Conservation (phyloP, 2,888 invertebrate species). For the Catocala fraxini region DNA sequence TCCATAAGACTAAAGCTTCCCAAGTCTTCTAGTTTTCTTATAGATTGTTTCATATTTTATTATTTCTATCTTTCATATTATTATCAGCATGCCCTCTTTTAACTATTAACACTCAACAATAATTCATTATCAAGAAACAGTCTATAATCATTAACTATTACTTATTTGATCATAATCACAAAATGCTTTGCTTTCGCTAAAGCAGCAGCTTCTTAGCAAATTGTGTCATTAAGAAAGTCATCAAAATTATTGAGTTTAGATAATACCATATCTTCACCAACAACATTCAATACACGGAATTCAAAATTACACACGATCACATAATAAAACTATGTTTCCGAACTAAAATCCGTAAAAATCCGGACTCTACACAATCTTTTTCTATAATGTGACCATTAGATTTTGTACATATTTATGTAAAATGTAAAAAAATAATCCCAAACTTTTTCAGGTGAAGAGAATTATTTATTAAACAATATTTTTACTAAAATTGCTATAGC, state of each 20-base stretch:
- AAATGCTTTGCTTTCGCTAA: constrained; percentile 79
- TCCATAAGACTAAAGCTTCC: constrained; percentile 66
- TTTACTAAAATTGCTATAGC: constrained; percentile 63
- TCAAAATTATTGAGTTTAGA: constrained; percentile 40
- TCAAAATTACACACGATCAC: constrained; percentile 45
- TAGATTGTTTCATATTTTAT: constrained; percentile 78
- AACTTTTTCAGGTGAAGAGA: constrained; percentile 81
- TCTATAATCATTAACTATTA: constrained; percentile 58
- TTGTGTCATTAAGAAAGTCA: constrained; percentile 48
- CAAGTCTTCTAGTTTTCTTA: constrained; percentile 66
- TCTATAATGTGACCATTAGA: constrained; percentile 35
- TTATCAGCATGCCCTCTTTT: constrained; percentile 60
- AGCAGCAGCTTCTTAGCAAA: constrained; percentile 79
- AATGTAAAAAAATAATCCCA: constrained; percentile 57
- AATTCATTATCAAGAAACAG: constrained; percentile 59
- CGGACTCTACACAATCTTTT: constrained; percentile 55
- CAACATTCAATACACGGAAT: constrained; percentile 47
- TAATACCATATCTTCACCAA: constrained; percentile 49
- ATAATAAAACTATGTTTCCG: constrained; percentile 9
- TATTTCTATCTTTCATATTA: constrained; percentile 35
- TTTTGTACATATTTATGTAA: constrained; percentile 47
- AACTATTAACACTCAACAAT: constrained; percentile 46
- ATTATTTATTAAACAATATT: constrained; percentile 32
- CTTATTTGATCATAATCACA: constrained; percentile 43
- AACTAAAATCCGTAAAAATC: constrained; percentile 56